These are phyloP conservation scores for Epirrhoe tristata DNA, from an alignment of 2,888 invertebrate species.

Conservation along the genomic window DNA sequence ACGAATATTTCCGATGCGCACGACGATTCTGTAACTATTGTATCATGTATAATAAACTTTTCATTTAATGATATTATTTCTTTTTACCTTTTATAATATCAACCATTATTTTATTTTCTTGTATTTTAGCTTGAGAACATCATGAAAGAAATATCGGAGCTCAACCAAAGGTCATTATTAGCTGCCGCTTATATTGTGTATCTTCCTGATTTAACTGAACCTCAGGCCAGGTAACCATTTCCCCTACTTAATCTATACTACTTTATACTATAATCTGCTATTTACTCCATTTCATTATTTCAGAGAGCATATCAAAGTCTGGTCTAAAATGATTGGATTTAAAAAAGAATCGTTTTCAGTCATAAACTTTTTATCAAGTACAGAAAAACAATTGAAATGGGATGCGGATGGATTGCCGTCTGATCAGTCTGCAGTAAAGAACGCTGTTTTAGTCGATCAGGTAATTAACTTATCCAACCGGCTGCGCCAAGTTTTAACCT, in stretches of 20 bases:
- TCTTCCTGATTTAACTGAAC: slow-evolving; percentile 89
- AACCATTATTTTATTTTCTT: background rate
- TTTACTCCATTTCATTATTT: slow-evolving; percentile 16
- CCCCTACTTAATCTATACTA: background rate
- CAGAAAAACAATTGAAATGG: slow-evolving; percentile 92
- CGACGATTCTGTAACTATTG: too few species aligned
- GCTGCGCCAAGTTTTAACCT: slow-evolving; percentile 1
- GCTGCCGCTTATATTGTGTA: slow-evolving; percentile 93
- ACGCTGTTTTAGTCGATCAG: slow-evolving; percentile 91
- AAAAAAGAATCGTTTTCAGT: slow-evolving; percentile 69
- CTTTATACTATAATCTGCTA: background rate
- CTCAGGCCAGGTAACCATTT: slow-evolving; percentile 81
- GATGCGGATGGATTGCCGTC: slow-evolving; percentile 93
- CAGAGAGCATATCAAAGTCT: slow-evolving; percentile 76
- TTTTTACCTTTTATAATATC: too few species aligned
- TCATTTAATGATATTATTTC: too few species aligned
- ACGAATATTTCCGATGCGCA: too few species aligned
- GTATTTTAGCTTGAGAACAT: slow-evolving; percentile 84
- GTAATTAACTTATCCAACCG: slow-evolving; percentile 66
- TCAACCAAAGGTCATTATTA: slow-evolving; percentile 88
- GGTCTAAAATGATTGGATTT: slow-evolving; percentile 77
- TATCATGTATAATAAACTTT: background rate
- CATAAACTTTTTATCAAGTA: slow-evolving; percentile 69
- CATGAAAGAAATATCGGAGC: slow-evolving; percentile 86
- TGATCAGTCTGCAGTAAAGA: slow-evolving; percentile 92